These are phyloP conservation scores for Nephrocerus scutellatus DNA, from an alignment of 2,888 invertebrate species.

Conservation along the genomic window DNA sequence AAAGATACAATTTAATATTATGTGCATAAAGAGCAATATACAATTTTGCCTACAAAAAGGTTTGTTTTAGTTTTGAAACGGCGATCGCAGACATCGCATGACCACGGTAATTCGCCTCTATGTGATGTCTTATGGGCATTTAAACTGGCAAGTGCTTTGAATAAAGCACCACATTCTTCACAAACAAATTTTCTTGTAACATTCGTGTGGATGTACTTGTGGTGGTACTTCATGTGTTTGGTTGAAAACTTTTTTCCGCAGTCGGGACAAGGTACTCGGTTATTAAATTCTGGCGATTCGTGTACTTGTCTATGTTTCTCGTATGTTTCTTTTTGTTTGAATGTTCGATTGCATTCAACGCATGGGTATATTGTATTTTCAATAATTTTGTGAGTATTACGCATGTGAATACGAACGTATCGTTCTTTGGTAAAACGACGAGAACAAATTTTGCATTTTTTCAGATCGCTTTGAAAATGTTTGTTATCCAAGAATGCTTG, in stretches of 20 bases:
- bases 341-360: conserved; percentile 15
- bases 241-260: conserved; percentile 17
- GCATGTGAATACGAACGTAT: conserved; percentile 15
- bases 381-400: conserved; percentile 16
- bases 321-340: conserved; percentile 19
- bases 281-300: conserved; percentile 17
- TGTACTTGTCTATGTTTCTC: conserved; percentile 16
- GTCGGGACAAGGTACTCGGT: conserved; percentile 14
- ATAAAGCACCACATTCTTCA: conserved; percentile 19
- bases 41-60: conserved; percentile 11
- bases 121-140: conserved; percentile 19
- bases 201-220: conserved; percentile 17
- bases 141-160: conserved; percentile 18
- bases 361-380: conserved; percentile 19
- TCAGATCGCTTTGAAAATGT: conserved; percentile 14
- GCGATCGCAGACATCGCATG: conserved; percentile 18
- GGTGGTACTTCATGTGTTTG: conserved; percentile 17
- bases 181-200: conserved; percentile 18
- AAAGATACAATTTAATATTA: background rate
- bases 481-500: too few species aligned
- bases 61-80: conserved; percentile 19
- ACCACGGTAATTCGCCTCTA: conserved; percentile 18
- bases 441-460: conserved; percentile 19
- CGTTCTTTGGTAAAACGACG: conserved; percentile 19
- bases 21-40: background rate